Evolutionary conservation across 2,113 vertebrate species (phyloP), one percentile per base, ranked within the genome.

Genomic region (Sturnus vulgaris): DNA sequence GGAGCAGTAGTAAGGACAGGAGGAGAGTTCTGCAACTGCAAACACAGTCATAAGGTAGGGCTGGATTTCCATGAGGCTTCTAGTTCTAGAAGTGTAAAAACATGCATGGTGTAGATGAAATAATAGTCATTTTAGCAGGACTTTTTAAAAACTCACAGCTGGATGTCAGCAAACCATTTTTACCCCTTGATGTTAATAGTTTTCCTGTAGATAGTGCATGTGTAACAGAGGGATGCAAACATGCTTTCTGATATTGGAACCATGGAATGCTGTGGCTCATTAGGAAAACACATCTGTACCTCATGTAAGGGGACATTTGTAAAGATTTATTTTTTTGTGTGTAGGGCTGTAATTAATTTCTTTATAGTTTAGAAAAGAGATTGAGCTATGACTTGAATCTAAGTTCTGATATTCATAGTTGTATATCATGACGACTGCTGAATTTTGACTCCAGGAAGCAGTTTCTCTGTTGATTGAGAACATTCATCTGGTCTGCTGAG

Each of bases 11-110:
- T 55, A 39, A 66, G 23, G 23, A 65, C 25, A 42, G n/a, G 33
- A 81, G 25, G 7, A 78, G 12, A 56, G 19, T 63, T 55, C 52
- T 77, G n/a, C 0, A 1, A 15, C 25, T 56, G 30, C 1, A 2
- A 53, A 23, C 10, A 39, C 16, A 22, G 4, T 27, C 8, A 1
- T n/a, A 47, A 81, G 21, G 42, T 12, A 33, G 19, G 11, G 33
- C 3, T 77, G 40, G 13, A 70, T 55, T 86, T 70, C 44, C 31
- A 9, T 24, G 37, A 57, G 40, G 5, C n/a, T 80, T 22, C 30
- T 63, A 40, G 8, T 71, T 82, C 56, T 47, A 31, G 17, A 72
- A 55, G 21, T 52, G 37, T 44, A 22, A 86, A 68, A 75, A 44
- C 15, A 78, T 40, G 15, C 22, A 57, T 2, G 2, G 2, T 15